Evolutionary conservation across 2,113 vertebrate genomes (phyloP), one percentile per base, ranked within the genome.

Genomic region (Cochlearius cochlearius): DNA sequence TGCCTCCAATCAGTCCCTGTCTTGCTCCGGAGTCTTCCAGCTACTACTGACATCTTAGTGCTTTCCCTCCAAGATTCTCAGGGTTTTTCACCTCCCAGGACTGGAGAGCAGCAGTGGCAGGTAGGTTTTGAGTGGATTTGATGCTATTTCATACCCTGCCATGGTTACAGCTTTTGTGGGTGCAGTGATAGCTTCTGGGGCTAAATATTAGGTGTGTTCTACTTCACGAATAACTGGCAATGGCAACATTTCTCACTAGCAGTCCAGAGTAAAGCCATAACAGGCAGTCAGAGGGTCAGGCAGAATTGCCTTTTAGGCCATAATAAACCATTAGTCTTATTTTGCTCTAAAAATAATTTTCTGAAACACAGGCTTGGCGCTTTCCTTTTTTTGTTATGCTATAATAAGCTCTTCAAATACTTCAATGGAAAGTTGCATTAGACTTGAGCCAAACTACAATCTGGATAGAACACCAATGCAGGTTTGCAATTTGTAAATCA

Each of bases 311-410:
- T 38, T 82, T 90, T 52, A 73, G 62, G 36, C 62, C 62, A 27
- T 82, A 27, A 19, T 68, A 79, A 93, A 27, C 43, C 5, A 43
- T 55, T 80, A 74, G 47, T 27, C 36, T 87, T 74, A 71, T 52
- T 95, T 81, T 94, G 52, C 36, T 94, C 56, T 79, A 82, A 90
- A 94, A 91, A 84, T 49, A 81, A 25, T 91, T 68, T 85, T 73
- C 60, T 85, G 69, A 60, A 84, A 49, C 60, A 84, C 32, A 45
- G 30, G 20, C 22, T 67, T 87, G 76, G 15, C 64, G 85, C 53
- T 92, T 60, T 63, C 43, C 29, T 52, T 85, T 72, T 69, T 73
- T 66, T 60, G 20, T 87, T 60, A 23, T 22, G n/a, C 38, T 90
- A 15, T 82, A 87, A 73, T 69, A 75, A 60, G 20, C 20, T 85